phyloP scores from a whole-genome alignment of 2,113 vertebrate species.

The Brachionichthys hirsutus region DNA sequence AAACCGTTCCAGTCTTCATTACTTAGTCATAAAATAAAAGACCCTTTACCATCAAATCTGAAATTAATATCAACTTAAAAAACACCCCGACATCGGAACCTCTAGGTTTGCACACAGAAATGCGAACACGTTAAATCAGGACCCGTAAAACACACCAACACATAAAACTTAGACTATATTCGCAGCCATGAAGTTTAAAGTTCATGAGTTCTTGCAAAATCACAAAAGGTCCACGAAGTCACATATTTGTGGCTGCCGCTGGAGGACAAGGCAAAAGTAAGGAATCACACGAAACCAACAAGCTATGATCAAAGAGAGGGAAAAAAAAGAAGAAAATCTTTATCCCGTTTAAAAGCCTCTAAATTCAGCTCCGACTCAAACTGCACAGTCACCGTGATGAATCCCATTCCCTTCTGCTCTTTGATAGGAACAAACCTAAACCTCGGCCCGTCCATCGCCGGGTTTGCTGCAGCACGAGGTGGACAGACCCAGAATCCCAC shows the following conservation, averaged over 20 bases:
- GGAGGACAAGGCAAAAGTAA: not conserved
- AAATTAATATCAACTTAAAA: too few species aligned
- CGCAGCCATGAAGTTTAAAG: too few species aligned
- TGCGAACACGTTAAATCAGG: too few species aligned
- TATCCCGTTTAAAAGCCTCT: not conserved
- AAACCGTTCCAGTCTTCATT: too few species aligned
- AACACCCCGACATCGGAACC: too few species aligned
- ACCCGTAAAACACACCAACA: too few species aligned
- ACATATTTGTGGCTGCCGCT: not conserved
- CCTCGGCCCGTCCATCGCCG: conserved; percentile 27
- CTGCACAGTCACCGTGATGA: not conserved
- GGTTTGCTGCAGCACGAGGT: conserved; percentile 43
- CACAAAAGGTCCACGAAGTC: not conserved
- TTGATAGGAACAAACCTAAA: not conserved
- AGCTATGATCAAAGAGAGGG: not conserved
- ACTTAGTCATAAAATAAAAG: too few species aligned
- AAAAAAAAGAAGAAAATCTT: not conserved
- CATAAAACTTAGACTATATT: too few species aligned
- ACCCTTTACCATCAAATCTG: too few species aligned
- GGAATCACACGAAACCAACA: conserved; percentile 9
- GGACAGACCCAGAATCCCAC: conserved; percentile 22
- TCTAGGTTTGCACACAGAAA: too few species aligned
- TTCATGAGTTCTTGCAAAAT: not conserved
- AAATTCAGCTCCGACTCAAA: not conserved
- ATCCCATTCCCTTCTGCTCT: not conserved